phyloP scores from a whole-genome alignment of 2,888 invertebrate genomes.

The Dysmachus trigonus region DNA sequence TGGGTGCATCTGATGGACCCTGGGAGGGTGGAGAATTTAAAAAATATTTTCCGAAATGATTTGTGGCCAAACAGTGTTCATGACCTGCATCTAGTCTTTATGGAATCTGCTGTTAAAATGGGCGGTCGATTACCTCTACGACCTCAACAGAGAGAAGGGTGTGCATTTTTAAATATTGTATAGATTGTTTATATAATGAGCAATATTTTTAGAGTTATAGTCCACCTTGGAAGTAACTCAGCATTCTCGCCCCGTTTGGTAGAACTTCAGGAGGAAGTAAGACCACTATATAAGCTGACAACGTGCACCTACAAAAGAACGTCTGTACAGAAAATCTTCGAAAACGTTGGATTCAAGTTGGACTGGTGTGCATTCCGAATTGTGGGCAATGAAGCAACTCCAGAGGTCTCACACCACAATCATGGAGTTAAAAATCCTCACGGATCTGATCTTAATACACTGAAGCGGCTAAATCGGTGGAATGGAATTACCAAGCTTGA shows the following conservation, averaged over 20 bases:
- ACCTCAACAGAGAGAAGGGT: conserved; percentile 88
- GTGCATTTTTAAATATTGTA: conserved; percentile 37
- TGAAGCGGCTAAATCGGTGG: conserved; percentile 68
- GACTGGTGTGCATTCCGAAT: conserved; percentile 92
- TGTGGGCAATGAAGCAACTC: conserved; percentile 67
- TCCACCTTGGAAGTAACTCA: conserved; percentile 80
- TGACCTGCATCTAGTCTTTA: conserved; percentile 82
- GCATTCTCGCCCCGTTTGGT: conserved; percentile 71
- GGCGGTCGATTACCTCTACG: conserved; percentile 84
- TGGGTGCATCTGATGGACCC: conserved; percentile 86
- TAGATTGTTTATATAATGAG: background rate
- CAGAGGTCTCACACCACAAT: conserved; percentile 61
- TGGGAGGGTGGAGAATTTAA: conserved; percentile 75
- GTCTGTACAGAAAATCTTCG: conserved; percentile 83
- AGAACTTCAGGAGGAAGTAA: conserved; percentile 76
- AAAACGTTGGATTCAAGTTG: conserved; percentile 78
- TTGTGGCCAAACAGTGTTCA: conserved; percentile 81
- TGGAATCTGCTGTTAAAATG: conserved; percentile 84
- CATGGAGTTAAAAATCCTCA: conserved; percentile 54
- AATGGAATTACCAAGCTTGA: conserved; percentile 69
- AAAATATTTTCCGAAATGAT: conserved; percentile 79
- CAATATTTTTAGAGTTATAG: conserved; percentile 69
- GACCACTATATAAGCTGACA: conserved; percentile 78
- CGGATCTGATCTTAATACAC: conserved; percentile 59
- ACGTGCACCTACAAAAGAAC: conserved; percentile 88